These are phyloP conservation scores for Halictus rubicundus DNA, from an alignment of 1,140 invertebrate genomes.

Conservation along the genomic window DNA sequence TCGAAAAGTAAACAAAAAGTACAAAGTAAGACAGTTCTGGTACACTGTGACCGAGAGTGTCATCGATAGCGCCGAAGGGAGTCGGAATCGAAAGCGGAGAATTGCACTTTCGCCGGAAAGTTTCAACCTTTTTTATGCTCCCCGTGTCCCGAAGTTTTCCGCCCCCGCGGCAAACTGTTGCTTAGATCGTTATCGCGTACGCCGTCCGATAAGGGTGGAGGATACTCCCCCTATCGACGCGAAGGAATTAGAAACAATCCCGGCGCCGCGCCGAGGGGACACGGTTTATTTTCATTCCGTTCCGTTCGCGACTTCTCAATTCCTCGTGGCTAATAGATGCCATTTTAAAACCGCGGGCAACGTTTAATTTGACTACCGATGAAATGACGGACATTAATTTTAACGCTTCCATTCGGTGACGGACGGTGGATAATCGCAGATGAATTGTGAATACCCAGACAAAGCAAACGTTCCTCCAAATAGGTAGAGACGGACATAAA, in stretches of 20 bases:
- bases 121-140: slow-evolving; percentile 63
- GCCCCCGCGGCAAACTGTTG: slow-evolving; percentile 69
- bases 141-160: slow-evolving; percentile 59
- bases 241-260: slow-evolving; percentile 67
- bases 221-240: slow-evolving; percentile 36
- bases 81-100: slow-evolving; percentile 51
- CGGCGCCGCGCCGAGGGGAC: not conserved
- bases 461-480: slow-evolving; percentile 39
- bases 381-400: not conserved
- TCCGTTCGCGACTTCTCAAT: slow-evolving; percentile 55
- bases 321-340: slow-evolving; percentile 23
- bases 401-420: not conserved
- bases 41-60: slow-evolving; percentile 4
- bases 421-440: too few species aligned
- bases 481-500: not conserved
- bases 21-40: slow-evolving; percentile 7
- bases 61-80: not conserved
- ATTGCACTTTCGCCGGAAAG: slow-evolving; percentile 61
- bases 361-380: slow-evolving; percentile 38
- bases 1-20: not conserved
- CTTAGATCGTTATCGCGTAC: slow-evolving; percentile 71
- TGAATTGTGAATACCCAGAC: slow-evolving; percentile 23
- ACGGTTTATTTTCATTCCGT: slow-evolving; percentile 29
- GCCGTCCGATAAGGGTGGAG: slow-evolving; percentile 54
- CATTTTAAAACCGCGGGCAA: slow-evolving; percentile 23